A percentile compares a stretch with the other conserved stretches of the same genome.
These are phyloP conservation scores for Ataeniobius toweri DNA, from an alignment of 2,797 vertebrate genomes.

Conservation along the genomic window DNA sequence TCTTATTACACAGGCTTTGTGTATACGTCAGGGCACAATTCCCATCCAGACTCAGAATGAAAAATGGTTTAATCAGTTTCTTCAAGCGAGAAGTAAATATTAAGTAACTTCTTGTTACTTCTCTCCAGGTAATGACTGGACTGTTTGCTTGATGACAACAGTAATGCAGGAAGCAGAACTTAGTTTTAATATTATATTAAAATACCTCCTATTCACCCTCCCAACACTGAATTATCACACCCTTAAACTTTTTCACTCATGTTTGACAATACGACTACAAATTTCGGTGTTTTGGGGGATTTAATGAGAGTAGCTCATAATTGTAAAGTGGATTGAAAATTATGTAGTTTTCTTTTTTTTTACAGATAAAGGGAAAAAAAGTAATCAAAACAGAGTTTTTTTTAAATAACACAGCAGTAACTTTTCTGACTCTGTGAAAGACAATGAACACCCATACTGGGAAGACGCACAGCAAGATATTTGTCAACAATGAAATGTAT, in stretches of 20 bases:
- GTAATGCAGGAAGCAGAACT: conserved; percentile 34
- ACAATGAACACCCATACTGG: neutral
- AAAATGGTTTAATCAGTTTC: conserved; percentile 58
- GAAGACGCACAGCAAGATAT: neutral
- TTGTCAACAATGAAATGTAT: neutral
- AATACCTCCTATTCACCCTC: too few species aligned
- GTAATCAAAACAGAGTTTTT: neutral
- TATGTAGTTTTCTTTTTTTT: neutral
- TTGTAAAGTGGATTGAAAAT: neutral
- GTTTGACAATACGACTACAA: neutral
- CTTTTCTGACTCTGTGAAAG: neutral
- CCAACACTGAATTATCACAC: too few species aligned
- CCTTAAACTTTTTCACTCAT: neutral
- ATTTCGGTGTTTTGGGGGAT: neutral
- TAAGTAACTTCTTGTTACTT: conserved; percentile 30
- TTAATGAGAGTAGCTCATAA: neutral
- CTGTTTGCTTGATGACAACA: conserved; percentile 32
- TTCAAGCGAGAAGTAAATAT: conserved; percentile 39
- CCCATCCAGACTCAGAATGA: conserved; percentile 48
- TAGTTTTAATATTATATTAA: conserved; percentile 32
- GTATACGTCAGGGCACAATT: conserved; percentile 35
- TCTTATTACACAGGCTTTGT: conserved; percentile 56
- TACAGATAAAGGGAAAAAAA: neutral
- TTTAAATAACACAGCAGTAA: neutral
- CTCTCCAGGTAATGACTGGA: conserved; percentile 40